Conservation (phyloP, 2,113 vertebrate genomes). For the Crocuta crocuta region DNA sequence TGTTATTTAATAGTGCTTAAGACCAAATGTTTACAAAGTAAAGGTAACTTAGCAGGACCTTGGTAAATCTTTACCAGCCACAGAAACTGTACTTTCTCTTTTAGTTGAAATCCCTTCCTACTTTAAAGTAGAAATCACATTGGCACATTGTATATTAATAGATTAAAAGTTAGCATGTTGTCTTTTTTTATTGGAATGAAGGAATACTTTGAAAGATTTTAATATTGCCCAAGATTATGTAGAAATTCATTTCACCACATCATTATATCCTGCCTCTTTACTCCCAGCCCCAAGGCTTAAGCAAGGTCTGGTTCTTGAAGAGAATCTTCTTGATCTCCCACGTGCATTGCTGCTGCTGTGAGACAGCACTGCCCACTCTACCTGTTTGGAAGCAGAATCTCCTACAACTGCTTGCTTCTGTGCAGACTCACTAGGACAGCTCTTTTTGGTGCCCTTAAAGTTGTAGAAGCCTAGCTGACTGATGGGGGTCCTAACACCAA, state of each 20-base stretch:
- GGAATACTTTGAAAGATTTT: background rate
- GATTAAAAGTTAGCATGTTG: background rate
- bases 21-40: background rate
- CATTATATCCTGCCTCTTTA: background rate
- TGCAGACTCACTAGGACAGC: background rate
- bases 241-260: background rate
- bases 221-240: background rate
- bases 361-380: background rate
- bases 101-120: background rate
- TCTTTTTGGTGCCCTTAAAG: background rate
- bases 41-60: background rate
- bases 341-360: background rate
- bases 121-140: conserved; percentile 6
- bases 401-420: background rate
- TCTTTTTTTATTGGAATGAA: background rate
- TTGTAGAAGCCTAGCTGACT: background rate
- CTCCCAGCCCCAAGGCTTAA: background rate
- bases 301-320: background rate
- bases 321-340: background rate
- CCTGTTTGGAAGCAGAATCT: background rate
- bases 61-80: conserved; percentile 23
- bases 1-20: background rate
- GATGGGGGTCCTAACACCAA: background rate
- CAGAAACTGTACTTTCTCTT: background rate
- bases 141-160: background rate